Evolutionary conservation across 2,113 vertebrate genomes (phyloP).

Genomic region (rat (Rattus norvegicus)): GRCr8 NC_086038.1:11754501-11755000

Average conservation of each 20-base stretch:
- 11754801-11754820: not conserved
- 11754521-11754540: not conserved
- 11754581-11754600: not conserved
- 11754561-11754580: not conserved
- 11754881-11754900: not conserved
- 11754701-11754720: not conserved
- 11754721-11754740: not conserved
- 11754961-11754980: not conserved
- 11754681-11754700: not conserved
- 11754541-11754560: not conserved
- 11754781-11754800: not conserved
- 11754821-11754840: conserved; percentile 15
- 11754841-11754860: conserved; percentile 34
- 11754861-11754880: conserved; percentile 18
- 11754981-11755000: not conserved
- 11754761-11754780: not conserved
- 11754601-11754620: conserved; percentile 12
- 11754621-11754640: not conserved
- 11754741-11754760: not conserved
- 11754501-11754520: not conserved
- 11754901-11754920: not conserved
- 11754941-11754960: not conserved
- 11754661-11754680: not conserved
- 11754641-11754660: not conserved
- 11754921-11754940: not conserved